A percentile compares a stretch with the other conserved stretches of the same genome.
Evolutionary conservation across 2,888 invertebrate genomes (phyloP).

Genomic region (Octonoba sinensis): DNA sequence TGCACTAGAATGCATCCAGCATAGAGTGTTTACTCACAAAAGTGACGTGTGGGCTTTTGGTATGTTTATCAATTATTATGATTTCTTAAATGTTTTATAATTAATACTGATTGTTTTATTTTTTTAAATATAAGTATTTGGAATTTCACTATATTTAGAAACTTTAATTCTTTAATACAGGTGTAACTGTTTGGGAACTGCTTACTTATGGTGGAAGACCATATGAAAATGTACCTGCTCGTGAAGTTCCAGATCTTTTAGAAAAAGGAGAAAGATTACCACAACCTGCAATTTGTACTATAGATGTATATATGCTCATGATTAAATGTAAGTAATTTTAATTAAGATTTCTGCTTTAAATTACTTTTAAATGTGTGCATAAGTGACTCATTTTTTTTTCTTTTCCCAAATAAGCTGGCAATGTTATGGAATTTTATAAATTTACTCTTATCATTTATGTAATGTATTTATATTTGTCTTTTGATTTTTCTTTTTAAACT

Average conservation of each 20-base stretch:
- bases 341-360: neutral
- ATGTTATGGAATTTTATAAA: too few species aligned
- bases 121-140: neutral
- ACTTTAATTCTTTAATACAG: conserved; percentile 68
- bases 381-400: neutral
- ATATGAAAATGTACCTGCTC: conserved; percentile 90
- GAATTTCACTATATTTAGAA: neutral
- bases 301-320: conserved; percentile 97
- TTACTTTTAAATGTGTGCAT: neutral
- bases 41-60: conserved; percentile 99
- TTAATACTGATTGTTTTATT: neutral
- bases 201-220: conserved; percentile 94
- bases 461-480: too few species aligned
- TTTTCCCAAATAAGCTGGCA: neutral
- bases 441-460: too few species aligned
- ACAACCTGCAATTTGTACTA: conserved; percentile 92
- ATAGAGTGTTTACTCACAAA: conserved; percentile 95
- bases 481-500: too few species aligned
- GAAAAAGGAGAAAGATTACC: conserved; percentile 93
- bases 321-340: conserved; percentile 79
- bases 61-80: conserved; percentile 60
- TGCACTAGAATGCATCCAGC: conserved; percentile 95
- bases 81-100: neutral
- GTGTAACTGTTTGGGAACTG: conserved; percentile 97
- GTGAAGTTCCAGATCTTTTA: conserved; percentile 91